phyloP scores from a whole-genome alignment of 2,797 vertebrate species.

The Schizopygopsis pylzovi region DNA sequence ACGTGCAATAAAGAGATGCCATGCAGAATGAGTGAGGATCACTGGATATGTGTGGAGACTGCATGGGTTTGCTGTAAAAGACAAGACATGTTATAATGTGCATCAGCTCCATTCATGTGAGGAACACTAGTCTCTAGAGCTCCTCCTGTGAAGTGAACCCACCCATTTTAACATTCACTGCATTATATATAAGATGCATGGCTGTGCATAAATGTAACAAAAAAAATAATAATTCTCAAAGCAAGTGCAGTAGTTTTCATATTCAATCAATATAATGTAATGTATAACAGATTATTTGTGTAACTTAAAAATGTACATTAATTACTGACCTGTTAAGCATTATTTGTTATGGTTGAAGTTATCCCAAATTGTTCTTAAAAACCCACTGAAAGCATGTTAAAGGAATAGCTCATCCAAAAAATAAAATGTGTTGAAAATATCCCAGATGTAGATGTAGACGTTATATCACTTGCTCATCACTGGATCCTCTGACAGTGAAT shows the following conservation, averaged over 20 bases:
- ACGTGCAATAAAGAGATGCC: background rate
- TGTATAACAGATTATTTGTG: too few species aligned
- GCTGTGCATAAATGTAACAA: background rate
- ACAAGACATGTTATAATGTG: background rate
- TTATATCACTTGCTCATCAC: background rate
- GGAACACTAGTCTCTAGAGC: background rate
- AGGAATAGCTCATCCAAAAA: background rate
- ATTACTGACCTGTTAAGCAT: background rate
- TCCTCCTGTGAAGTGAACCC: constrained; percentile 2
- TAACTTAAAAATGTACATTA: background rate
- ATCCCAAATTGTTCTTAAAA: background rate
- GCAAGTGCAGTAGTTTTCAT: background rate
- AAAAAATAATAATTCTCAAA: background rate
- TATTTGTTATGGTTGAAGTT: background rate
- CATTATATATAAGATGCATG: background rate
- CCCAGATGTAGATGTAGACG: too few species aligned
- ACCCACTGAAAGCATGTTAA: background rate
- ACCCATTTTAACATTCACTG: background rate
- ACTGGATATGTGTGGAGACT: background rate
- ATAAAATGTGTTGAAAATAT: background rate
- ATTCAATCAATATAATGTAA: too few species aligned
- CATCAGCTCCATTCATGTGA: constrained; percentile 24
- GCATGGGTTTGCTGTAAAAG: background rate
- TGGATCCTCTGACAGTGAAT: background rate
- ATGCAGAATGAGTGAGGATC: background rate